Evolutionary conservation across 2,797 vertebrate genomes (phyloP).

Genomic region (Takifugu rubripes): DNA sequence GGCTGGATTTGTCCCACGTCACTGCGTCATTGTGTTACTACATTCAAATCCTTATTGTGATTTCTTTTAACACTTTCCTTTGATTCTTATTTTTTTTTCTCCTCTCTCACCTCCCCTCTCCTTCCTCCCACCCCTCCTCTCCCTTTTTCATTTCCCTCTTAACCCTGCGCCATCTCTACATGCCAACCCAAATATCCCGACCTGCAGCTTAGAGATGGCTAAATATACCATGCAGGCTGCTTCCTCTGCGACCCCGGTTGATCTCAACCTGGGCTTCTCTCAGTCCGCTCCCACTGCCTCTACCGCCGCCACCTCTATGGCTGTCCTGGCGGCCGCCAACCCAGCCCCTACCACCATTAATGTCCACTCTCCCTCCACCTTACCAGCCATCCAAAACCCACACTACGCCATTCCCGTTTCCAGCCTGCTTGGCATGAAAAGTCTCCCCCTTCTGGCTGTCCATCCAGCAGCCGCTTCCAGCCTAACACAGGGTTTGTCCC

Average conservation of each 20-base stretch:
- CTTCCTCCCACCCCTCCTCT: conserved; percentile 49
- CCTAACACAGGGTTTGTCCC: conserved; percentile 81
- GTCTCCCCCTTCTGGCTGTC: conserved; percentile 86
- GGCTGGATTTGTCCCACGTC: conserved; percentile 56
- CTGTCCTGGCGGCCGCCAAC: conserved; percentile 82
- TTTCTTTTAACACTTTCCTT: conserved; percentile 87
- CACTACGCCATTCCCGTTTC: conserved; percentile 91
- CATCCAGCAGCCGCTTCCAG: conserved; percentile 81
- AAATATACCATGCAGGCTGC: conserved; percentile 95
- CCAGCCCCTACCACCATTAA: conserved; percentile 81
- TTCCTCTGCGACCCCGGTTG: conserved; percentile 85
- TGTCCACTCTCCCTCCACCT: conserved; percentile 83
- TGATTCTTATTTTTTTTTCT: conserved; percentile 67
- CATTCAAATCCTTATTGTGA: conserved; percentile 82
- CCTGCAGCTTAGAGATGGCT: conserved; percentile 95
- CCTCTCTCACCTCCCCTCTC: conserved; percentile 80
- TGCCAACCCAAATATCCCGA: conserved; percentile 20
- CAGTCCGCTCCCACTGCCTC: conserved; percentile 84
- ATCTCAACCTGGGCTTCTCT: conserved; percentile 91
- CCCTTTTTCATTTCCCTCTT: conserved; percentile 41
- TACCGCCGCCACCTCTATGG: conserved; percentile 85
- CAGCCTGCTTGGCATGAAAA: conserved; percentile 96
- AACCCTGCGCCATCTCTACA: conserved; percentile 58
- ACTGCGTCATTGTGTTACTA: conserved; percentile 70
- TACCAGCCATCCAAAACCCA: conserved; percentile 83